These are phyloP conservation scores for Opisthocomus hoazin DNA, from an alignment of 2,113 vertebrate species.

Conservation along the genomic window DNA sequence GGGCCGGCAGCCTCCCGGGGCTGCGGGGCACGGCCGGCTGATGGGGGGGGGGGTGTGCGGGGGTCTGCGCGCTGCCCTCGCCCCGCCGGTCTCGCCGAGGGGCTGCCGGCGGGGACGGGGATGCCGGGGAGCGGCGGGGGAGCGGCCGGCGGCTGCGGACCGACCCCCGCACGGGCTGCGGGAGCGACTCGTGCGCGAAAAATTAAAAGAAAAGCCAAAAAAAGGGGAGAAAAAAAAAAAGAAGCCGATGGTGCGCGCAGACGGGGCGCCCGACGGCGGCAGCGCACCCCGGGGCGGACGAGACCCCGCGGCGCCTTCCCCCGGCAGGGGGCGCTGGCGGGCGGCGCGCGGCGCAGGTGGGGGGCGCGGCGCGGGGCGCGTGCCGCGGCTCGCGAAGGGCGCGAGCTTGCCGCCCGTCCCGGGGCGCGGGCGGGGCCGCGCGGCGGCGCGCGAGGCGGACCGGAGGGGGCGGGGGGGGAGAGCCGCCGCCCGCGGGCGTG, in stretches of 20 bases:
- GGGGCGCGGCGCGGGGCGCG: constrained; percentile 20
- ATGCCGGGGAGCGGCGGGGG: neutral
- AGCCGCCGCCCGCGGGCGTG: neutral
- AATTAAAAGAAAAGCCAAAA: neutral
- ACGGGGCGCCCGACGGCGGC: neutral
- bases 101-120: neutral
- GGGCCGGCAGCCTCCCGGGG: neutral
- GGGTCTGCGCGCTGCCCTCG: neutral
- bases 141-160: neutral
- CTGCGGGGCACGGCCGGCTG: neutral
- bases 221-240: too few relatives aligned
- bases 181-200: neutral
- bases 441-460: neutral
- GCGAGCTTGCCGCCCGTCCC: neutral
- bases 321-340: constrained; percentile 4
- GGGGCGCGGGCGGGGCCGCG: neutral
- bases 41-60: neutral
- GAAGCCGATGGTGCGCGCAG: too few relatives aligned
- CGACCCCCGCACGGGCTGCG: neutral
- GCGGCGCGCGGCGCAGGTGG: neutral
- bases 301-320: neutral
- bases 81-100: neutral
- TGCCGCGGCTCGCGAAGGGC: constrained; percentile 22
- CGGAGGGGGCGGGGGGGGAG: neutral
- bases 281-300: neutral